Conservation (phyloP, 2,797 vertebrate species). For the Artibeus lituratus region DNA sequence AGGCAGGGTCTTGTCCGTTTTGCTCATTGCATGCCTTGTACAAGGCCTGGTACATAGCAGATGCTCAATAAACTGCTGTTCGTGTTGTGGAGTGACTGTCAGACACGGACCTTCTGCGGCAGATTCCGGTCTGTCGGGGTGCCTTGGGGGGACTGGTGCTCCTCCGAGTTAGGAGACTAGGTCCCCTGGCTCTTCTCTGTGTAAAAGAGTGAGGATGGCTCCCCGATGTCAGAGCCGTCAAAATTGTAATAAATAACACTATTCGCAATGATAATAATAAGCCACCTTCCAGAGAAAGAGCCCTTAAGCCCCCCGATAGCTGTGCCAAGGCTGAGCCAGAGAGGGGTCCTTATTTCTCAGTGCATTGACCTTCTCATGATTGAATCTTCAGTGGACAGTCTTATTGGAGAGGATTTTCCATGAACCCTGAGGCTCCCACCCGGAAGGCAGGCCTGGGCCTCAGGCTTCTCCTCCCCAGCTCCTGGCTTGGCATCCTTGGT, state of each 20-base stretch:
- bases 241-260: background rate
- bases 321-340: background rate
- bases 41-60: too few species aligned
- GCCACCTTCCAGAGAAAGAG: background rate
- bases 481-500: background rate
- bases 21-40: too few species aligned
- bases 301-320: too few species aligned
- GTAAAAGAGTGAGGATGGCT: background rate
- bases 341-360: background rate
- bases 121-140: background rate
- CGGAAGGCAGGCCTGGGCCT: background rate
- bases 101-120: too few species aligned
- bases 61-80: background rate
- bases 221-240: background rate
- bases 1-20: too few species aligned
- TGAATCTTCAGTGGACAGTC: background rate
- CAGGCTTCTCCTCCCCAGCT: fast-evolving
- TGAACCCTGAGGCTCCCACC: background rate
- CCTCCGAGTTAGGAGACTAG: background rate
- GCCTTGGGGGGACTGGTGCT: background rate
- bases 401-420: background rate
- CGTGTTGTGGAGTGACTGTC: background rate
- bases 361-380: background rate
- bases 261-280: background rate
- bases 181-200: background rate